A percentile compares a stretch with the other conserved stretches of the same genome.
Conservation (phyloP, 2,888 invertebrate species). For the Drosophila bunnanda region DNA sequence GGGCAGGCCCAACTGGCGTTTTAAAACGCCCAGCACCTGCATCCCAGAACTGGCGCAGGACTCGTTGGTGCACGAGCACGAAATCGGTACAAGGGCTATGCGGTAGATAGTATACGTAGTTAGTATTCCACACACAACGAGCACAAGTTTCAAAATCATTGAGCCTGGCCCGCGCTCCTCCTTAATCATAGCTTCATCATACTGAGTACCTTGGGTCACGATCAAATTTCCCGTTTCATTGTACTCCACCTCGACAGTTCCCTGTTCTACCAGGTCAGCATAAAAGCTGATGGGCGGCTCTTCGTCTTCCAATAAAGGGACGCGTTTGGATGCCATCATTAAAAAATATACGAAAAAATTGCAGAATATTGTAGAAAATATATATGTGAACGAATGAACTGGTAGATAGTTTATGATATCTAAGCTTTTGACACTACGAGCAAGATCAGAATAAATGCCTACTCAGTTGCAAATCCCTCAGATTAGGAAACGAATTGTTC, state of each 20-base stretch:
- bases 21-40: not conserved
- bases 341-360: not conserved
- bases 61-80: not conserved
- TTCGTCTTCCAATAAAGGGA: fast-evolving
- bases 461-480: too few species aligned
- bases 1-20: too few species aligned
- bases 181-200: fast-evolving
- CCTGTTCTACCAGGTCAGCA: not conserved
- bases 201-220: not conserved
- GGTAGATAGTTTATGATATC: not conserved
- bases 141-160: fast-evolving
- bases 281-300: not conserved
- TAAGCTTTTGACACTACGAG: not conserved
- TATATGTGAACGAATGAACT: not conserved
- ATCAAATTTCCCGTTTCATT: not conserved
- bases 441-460: not conserved
- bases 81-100: not conserved
- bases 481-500: too few species aligned
- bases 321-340: not conserved
- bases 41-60: not conserved
- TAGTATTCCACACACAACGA: not conserved
- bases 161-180: fast-evolving
- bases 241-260: not conserved
- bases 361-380: not conserved
- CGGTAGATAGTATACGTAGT: not conserved